Evolutionary conservation across 1,140 invertebrate species (phyloP).

Genomic region (Delia radicum): DNA sequence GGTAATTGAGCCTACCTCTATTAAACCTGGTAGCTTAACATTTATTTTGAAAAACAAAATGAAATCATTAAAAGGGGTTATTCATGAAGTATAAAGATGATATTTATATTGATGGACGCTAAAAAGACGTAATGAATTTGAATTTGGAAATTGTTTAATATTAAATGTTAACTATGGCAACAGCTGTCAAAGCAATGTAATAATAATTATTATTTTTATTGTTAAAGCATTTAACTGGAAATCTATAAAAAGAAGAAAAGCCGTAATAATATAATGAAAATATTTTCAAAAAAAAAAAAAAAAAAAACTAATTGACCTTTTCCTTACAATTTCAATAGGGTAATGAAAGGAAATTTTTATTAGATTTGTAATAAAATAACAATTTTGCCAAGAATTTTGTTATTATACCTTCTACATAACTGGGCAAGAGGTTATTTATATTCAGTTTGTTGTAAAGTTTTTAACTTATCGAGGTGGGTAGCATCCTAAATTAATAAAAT

Average conservation of each 20-base stretch:
- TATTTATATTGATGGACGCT: neutral
- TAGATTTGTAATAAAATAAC: no score
- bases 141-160: neutral
- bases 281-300: neutral
- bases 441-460: no score
- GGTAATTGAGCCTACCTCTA: neutral
- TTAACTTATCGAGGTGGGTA: no score
- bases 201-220: conserved; percentile 24
- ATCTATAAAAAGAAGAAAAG: neutral
- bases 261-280: no score
- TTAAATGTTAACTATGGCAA: neutral
- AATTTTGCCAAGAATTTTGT: no score
- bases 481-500: no score
- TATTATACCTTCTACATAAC: no score
- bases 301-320: neutral
- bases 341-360: no score
- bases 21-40: no score
- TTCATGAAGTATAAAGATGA: neutral
- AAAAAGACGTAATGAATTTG: neutral
- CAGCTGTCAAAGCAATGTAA: conserved; percentile 22
- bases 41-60: neutral
- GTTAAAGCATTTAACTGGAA: conserved; percentile 21
- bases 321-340: neutral
- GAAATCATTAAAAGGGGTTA: neutral
- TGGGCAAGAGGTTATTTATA: no score